Base-by-base conservation (phyloP, 2,888 invertebrate species). In the Slavum lentiscoides region DNA sequence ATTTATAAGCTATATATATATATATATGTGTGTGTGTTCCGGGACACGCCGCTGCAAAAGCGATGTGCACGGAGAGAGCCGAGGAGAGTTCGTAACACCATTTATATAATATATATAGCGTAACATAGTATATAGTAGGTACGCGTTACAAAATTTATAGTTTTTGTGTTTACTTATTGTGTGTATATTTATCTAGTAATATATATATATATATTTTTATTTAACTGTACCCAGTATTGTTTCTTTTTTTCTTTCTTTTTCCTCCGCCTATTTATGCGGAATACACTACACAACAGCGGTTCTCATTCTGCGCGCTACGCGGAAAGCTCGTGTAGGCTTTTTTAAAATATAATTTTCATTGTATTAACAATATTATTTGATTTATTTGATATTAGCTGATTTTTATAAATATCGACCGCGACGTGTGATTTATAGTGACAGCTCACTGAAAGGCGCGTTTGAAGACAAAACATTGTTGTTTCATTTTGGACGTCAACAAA, bases 151-250 rank as follows among this genome's bases (percentile, higher is more conserved):
- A 55, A 17, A 17, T 62, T 13, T 62, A 66, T 67, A 67, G 43
- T 67, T 67, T 67, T 30, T 30, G 30, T 30, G 30, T 69, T 30
- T 53, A n/a, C 69, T 23, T 67, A 30, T 30, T 30, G 30, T 21
- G 43, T 55, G 19, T 55, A 55, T 69, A 53, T 53, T 53, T 23
- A 53, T 70, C 13, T 8, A n/a, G 39, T 58, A 72, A 39, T 72
- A 58, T 58, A 39, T 69, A 30, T 69, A 55, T 69, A 39, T 72
- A 58, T 58, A 39, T 69, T 55, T 69, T 69, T 69, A 69, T 69
- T 69, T 69, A 23, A 72, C 58, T 58, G 6, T 72, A 39, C 59
- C 30, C 30, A n/a, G 15, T 70, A 21, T 30, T 13, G 58, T 39
- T 8, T 21, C 30, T 30, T 30, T 30, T 30, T 30, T 30, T 30